A percentile compares a stretch with the other conserved stretches of the same genome.
Conservation (phyloP, 2,888 invertebrate genomes). For the Melanchra persicariae region DNA sequence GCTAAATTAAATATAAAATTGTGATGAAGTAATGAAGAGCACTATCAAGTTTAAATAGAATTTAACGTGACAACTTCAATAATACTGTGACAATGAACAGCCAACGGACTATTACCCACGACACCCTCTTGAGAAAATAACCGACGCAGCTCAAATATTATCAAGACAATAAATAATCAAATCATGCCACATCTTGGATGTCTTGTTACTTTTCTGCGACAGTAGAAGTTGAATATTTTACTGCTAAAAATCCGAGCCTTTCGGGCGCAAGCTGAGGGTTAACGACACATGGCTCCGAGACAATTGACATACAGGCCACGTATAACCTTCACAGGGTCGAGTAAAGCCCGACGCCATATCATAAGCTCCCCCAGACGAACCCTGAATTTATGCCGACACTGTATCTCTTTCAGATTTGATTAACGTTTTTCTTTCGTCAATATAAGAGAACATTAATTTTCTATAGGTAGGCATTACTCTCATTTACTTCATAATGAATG, state of each 20-base stretch:
- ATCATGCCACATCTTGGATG: conserved; percentile 36
- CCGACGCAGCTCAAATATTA: conserved; percentile 35
- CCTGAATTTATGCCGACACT: conserved; percentile 16
- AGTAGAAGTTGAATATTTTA: conserved; percentile 56
- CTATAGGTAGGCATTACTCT: neutral
- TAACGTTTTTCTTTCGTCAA: conserved; percentile 11
- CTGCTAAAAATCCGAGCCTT: conserved; percentile 27
- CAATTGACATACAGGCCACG: conserved; percentile 55
- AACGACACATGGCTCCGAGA: conserved; percentile 45
- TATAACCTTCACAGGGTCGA: conserved; percentile 52
- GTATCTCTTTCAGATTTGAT: conserved; percentile 17
- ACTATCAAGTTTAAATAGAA: conserved; percentile 14
- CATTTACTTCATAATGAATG: conserved; percentile 11
- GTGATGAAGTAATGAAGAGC: neutral
- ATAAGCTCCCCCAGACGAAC: conserved; percentile 18
- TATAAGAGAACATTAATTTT: conserved; percentile 9
- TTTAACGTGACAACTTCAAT: conserved; percentile 8
- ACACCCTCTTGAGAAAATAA: conserved; percentile 15
- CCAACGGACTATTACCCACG: conserved; percentile 1
- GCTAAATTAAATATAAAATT: conserved; percentile 13
- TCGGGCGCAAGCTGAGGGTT: conserved; percentile 35
- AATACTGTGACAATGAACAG: conserved; percentile 18
- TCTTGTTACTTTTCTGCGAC: conserved; percentile 43
- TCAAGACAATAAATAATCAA: conserved; percentile 53
- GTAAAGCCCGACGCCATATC: conserved; percentile 25